Conservation (phyloP, 2,888 invertebrate species). For the Galeruca laticollis region DNA sequence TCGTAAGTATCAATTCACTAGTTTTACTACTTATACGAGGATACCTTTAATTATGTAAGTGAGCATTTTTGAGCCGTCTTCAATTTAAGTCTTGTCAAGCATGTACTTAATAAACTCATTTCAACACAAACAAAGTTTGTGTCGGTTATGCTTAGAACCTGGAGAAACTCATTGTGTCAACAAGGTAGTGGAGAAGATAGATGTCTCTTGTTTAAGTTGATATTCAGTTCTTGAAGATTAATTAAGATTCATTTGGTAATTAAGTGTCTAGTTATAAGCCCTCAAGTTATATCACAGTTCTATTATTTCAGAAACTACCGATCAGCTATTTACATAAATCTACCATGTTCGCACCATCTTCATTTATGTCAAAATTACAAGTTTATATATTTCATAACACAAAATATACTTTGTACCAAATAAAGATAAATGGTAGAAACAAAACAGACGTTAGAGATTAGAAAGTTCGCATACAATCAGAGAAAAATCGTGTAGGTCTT, state of each 20-base stretch:
- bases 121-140: constrained; percentile 29
- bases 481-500: too few relatives aligned
- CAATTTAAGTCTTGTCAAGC: constrained; percentile 4
- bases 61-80: not conserved
- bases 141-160: constrained; percentile 31
- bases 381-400: not conserved
- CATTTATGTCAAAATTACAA: not conserved
- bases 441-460: too few relatives aligned
- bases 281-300: constrained; percentile 19
- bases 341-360: not conserved
- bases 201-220: constrained; percentile 37
- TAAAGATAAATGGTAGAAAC: too few relatives aligned
- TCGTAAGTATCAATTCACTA: too few relatives aligned
- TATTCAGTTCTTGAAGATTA: constrained; percentile 37
- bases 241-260: constrained; percentile 40
- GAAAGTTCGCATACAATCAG: too few relatives aligned
- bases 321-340: not conserved
- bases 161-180: constrained; percentile 39
- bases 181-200: constrained; percentile 36
- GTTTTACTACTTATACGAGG: not conserved
- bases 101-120: constrained; percentile 27
- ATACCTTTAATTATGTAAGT: not conserved
- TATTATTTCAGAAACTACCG: constrained; percentile 5
- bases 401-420: too few relatives aligned
- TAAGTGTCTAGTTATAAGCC: constrained; percentile 25